Percentiles rank a stretch among this genome's conserved stretches.
These are phyloP conservation scores for Trachelipus rathkii DNA, from an alignment of 1,140 invertebrate species.

Conservation along the genomic window DNA sequence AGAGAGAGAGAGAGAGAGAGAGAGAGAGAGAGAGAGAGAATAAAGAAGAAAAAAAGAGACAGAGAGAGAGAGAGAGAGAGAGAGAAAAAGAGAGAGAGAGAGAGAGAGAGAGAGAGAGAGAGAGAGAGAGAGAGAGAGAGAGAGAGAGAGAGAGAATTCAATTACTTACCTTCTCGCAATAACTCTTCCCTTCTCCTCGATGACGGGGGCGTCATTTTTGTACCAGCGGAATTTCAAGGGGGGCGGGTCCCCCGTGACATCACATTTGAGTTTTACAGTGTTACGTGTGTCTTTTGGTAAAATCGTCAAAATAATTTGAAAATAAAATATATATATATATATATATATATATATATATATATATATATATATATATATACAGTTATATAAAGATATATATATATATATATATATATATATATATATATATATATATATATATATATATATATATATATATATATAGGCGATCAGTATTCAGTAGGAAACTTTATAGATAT, in stretches of 20 bases:
- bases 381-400: conserved; percentile 22
- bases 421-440: conserved; percentile 24
- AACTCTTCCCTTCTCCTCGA: conserved; percentile 28
- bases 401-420: conserved; percentile 27
- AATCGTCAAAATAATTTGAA: conserved; percentile 57
- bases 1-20: too few species aligned
- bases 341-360: neutral
- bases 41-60: neutral
- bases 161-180: conserved; percentile 8
- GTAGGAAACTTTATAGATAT: too few species aligned
- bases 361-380: too few species aligned
- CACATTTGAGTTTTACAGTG: conserved; percentile 61
- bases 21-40: neutral
- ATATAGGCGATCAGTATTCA: too few species aligned
- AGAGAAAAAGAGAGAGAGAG: neutral
- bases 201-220: conserved; percentile 60
- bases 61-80: too few species aligned
- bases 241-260: conserved; percentile 60
- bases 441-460: conserved; percentile 9
- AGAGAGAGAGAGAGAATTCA: neutral
- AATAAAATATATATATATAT: neutral
- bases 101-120: conserved; percentile 19
- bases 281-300: conserved; percentile 62
- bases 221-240: conserved; percentile 61
- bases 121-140: neutral